A percentile compares a stretch with the other conserved stretches of the same genome.
Evolutionary conservation across 2,888 invertebrate species (phyloP).

Genomic region (Cecidostiba fungosa): DNA sequence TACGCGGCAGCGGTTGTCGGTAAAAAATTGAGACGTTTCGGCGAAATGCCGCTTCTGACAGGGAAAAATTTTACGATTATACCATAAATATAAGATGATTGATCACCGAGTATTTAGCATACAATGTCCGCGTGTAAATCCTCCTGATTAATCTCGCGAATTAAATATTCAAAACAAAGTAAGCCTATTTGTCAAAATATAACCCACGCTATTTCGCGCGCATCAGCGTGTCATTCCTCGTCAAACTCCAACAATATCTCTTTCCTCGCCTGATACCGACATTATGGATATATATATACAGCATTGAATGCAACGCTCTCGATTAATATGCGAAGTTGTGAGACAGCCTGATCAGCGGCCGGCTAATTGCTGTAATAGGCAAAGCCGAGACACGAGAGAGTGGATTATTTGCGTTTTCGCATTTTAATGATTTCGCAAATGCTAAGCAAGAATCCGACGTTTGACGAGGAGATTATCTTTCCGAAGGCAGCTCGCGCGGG

Average conservation of each 20-base stretch:
- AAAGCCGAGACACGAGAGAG: background rate
- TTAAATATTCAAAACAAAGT: background rate
- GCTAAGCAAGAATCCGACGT: background rate
- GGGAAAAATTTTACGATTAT: background rate
- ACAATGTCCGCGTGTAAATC: background rate
- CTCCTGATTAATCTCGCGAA: background rate
- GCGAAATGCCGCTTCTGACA: background rate
- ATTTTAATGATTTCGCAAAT: background rate
- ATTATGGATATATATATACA: background rate
- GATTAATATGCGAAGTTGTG: background rate
- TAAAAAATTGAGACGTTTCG: background rate
- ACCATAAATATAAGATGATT: background rate
- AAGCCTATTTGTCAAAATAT: background rate
- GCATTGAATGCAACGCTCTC: background rate
- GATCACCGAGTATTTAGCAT: background rate
- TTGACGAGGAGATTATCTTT: slow-evolving; percentile 14
- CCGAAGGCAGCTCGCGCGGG: background rate
- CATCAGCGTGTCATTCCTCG: background rate
- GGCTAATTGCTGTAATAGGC: slow-evolving; percentile 22
- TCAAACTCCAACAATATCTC: background rate
- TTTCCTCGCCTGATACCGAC: too few species aligned
- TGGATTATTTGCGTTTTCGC: background rate
- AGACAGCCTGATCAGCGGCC: background rate
- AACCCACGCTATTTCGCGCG: background rate
- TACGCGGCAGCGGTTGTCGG: background rate